Evolutionary conservation across 2,888 invertebrate genomes (phyloP), one percentile per base, ranked within the genome.

Genomic region (Epistrophe eligans): DNA sequence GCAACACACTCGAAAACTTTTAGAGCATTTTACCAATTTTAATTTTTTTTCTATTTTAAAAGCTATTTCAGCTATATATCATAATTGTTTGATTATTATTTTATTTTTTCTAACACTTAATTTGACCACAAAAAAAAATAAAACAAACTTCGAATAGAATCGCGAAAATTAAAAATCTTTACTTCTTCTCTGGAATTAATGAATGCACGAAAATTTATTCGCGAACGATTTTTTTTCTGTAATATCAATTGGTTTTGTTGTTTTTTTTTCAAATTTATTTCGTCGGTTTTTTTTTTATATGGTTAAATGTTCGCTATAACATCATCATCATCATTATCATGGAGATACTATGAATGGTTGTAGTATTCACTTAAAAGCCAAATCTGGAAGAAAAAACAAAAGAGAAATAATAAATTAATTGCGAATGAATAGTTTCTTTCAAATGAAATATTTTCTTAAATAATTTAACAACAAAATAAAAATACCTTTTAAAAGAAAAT

Each of bases 301-400:
- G 4, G n/a, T 50, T 70, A 79, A 82, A 50, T 79, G 60, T 83
- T 79, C 79, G 87, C 87, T 87, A 83, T 87, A 79, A 79, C 83
- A 83, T 76, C 79, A 72, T 79, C 76, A 79, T 76, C 76, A 79
- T 76, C 82, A 82, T 82, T 74, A 60, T 87, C 79, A 76, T 87
- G 79, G 66, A 76, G 71, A 66, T 50, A 83, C 76, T 83, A 60
- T 88, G 84, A 85, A 81, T 81, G 76, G 76, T 40, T 40, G 62
- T 74, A 62, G 62, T 74, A 62, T 76, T 82, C 81, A 79, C 73
- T 79, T 71, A 88, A 82, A 77, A 83, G 77, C 81, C 82, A 79
- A 80, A 64, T 88, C 85, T 82, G 72, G 52, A 88, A 9, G 74
- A 73, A 24, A 24, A 24, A 2, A 79, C 24, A 32, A 52, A n/a